These are phyloP conservation scores for Nebria salina DNA, from an alignment of 2,888 invertebrate species.

Conservation along the genomic window DNA sequence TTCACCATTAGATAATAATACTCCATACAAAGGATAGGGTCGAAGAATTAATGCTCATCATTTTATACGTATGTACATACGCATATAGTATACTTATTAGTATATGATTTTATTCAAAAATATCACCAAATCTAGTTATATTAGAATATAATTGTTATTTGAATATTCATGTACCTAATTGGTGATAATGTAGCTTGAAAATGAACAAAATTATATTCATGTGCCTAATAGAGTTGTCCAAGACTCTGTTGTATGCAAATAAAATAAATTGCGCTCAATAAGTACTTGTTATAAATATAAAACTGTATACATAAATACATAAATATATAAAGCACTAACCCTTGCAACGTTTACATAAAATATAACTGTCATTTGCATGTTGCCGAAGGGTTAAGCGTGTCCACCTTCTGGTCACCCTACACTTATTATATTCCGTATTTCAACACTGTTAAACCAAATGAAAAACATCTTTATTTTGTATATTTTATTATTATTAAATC, in stretches of 20 bases:
- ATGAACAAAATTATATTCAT: background rate
- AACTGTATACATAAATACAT: constrained; percentile 1
- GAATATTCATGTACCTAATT: background rate
- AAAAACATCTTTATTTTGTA: background rate
- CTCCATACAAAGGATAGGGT: background rate
- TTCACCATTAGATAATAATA: background rate
- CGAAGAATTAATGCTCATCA: background rate
- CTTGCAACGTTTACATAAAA: background rate
- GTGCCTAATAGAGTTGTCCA: background rate
- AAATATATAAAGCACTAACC: background rate
- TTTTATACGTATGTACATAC: background rate
- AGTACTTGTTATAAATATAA: background rate
- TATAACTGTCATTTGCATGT: background rate
- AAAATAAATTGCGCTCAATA: background rate
- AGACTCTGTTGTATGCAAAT: background rate
- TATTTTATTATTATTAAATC: too few species aligned
- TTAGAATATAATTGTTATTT: too few species aligned
- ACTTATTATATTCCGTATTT: background rate
- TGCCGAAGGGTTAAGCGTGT: background rate
- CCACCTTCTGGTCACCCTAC: background rate
- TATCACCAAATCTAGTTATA: too few species aligned
- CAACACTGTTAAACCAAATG: background rate
- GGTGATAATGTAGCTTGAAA: background rate
- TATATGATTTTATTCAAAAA: background rate
- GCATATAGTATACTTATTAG: too few species aligned